Percentiles rank a stretch among this genome's conserved stretches.
Conservation (phyloP, 2,797 vertebrate genomes). For the Hoplostethus atlanticus region DNA sequence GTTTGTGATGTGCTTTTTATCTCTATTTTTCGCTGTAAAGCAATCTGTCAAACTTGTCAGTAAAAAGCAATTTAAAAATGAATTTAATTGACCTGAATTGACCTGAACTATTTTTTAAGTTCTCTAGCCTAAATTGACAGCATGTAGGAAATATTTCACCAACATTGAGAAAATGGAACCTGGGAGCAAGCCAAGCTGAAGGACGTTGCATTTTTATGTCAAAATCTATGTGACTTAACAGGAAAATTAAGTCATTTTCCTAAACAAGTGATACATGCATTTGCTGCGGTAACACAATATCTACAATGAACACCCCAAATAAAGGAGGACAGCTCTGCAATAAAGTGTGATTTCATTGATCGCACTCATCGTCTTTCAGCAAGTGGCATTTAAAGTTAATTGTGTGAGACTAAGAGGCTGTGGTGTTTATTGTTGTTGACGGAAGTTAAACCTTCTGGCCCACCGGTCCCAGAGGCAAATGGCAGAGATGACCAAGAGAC, state of each 20-base stretch:
- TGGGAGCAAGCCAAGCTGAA: background rate
- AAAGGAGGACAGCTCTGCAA: background rate
- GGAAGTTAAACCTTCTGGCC: background rate
- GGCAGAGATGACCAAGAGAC: background rate
- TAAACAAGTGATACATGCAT: background rate
- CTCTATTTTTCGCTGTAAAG: background rate
- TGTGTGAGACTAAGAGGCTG: conserved; percentile 18
- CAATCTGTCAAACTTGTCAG: background rate
- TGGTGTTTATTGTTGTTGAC: conserved; percentile 4
- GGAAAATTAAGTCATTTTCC: background rate
- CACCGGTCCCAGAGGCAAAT: background rate
- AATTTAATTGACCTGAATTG: background rate
- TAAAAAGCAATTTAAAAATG: background rate
- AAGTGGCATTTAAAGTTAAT: conserved; percentile 46
- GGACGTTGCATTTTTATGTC: conserved; percentile 3
- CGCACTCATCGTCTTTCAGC: conserved; percentile 12
- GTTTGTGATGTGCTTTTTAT: too few relatives aligned
- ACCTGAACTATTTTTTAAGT: too few relatives aligned
- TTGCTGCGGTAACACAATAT: background rate
- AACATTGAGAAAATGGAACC: conserved; percentile 7
- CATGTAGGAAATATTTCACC: too few relatives aligned
- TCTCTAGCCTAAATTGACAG: background rate
- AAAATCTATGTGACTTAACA: background rate
- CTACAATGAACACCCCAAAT: background rate
- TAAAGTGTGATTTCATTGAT: conserved; percentile 3